phyloP scores from a whole-genome alignment of 2,888 invertebrate species.

The Luperina testacea region DNA sequence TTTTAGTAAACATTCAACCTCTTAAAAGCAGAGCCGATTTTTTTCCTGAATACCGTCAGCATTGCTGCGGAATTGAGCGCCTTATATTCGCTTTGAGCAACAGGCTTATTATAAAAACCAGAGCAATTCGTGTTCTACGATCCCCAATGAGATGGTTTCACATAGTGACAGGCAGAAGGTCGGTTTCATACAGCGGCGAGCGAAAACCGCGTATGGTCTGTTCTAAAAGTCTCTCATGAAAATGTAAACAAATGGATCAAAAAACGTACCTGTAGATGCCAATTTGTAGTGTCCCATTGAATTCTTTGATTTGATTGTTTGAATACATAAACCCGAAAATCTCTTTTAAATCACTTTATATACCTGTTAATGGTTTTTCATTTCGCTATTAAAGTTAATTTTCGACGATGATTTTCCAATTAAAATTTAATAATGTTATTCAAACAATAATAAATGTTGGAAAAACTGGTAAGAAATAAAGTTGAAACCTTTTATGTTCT shows the following conservation, averaged over 20 bases:
- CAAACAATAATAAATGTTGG: background rate
- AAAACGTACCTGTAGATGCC: too few species aligned
- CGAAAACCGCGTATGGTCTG: background rate
- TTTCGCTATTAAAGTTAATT: background rate
- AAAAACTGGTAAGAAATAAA: background rate
- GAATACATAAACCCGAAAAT: background rate
- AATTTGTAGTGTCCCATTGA: background rate
- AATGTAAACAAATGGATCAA: background rate
- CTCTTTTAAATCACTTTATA: background rate
- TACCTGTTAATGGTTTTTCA: background rate
- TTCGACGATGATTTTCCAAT: background rate
- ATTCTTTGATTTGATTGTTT: background rate
- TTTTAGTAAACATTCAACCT: slow-evolving; percentile 6
- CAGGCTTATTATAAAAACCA: slow-evolving; percentile 54
- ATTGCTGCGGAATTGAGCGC: slow-evolving; percentile 19
- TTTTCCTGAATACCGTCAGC: slow-evolving; percentile 27
- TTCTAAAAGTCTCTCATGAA: too few species aligned
- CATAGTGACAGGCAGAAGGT: slow-evolving; percentile 9
- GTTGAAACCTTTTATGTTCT: background rate
- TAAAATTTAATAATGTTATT: background rate
- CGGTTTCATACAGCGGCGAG: background rate
- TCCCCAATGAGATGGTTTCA: slow-evolving; percentile 10
- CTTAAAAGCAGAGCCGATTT: slow-evolving; percentile 21
- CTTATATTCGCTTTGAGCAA: slow-evolving; percentile 49
- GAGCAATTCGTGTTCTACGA: slow-evolving; percentile 38